A percentile compares a stretch with the other conserved stretches of the same genome.
Evolutionary conservation across 2,797 vertebrate species (phyloP).

Genomic region (Lindbergichthys nudifrons): DNA sequence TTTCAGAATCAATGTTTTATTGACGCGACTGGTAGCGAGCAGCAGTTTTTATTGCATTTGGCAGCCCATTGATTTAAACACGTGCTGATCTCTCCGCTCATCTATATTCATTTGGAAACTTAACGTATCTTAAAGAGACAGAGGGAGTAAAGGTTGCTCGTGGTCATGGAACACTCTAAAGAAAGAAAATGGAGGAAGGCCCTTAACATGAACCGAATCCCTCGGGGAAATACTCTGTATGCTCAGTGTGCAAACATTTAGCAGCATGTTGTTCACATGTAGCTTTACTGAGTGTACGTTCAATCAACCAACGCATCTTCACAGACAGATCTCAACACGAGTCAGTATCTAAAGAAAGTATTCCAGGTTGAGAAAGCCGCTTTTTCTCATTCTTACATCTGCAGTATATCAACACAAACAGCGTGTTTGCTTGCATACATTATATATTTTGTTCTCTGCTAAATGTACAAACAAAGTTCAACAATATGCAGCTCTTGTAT

Average conservation of each 20-base stretch:
- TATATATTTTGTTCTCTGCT: background rate
- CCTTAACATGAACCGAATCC: background rate
- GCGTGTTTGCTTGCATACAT: background rate
- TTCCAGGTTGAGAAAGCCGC: background rate
- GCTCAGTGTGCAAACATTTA: conserved; percentile 4
- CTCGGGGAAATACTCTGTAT: background rate
- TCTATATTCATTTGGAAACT: conserved; percentile 64
- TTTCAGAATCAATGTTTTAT: conserved; percentile 71
- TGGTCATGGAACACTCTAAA: background rate
- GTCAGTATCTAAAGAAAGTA: background rate
- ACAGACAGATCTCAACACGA: background rate
- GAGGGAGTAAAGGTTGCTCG: background rate
- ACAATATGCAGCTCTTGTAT: conserved; percentile 35
- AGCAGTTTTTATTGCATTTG: conserved; percentile 65
- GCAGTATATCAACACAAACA: background rate
- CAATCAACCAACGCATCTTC: background rate
- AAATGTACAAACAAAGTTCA: conserved; percentile 33
- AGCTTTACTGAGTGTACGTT: background rate
- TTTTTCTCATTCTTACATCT: background rate
- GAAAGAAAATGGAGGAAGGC: background rate
- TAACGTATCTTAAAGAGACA: conserved; percentile 36
- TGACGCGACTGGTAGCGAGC: conserved; percentile 56
- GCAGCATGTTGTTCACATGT: conserved; percentile 21
- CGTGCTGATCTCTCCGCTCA: conserved; percentile 57
- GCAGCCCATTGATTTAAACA: conserved; percentile 60